Percentiles rank a stretch among this genome's conserved stretches.
These are phyloP conservation scores for Actinernus sp. DNA, from an alignment of 92 coral and sea anemone species.

Conservation along the genomic window DNA sequence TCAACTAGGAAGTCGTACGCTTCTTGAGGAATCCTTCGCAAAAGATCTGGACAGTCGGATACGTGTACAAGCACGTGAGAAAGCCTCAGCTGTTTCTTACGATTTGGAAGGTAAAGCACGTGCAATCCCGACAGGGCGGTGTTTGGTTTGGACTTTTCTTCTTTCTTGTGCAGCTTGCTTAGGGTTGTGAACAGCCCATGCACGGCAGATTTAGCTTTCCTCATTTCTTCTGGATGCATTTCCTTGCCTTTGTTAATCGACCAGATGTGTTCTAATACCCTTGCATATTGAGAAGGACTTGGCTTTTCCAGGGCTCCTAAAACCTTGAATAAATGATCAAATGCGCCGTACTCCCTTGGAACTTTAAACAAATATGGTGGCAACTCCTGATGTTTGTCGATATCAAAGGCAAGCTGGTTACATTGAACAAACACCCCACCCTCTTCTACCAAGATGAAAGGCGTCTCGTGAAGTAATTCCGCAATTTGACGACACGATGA, in stretches of 20 bases:
- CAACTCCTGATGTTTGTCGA: constrained; percentile 65
- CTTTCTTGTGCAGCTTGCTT: constrained; percentile 74
- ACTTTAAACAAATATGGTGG: constrained; percentile 94
- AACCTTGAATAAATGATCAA: constrained; percentile 86
- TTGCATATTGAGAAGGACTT: constrained; percentile 83
- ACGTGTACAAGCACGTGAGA: constrained; percentile 82
- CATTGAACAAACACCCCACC: constrained; percentile 86
- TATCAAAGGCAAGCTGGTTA: constrained; percentile 77
- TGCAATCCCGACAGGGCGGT: constrained; percentile 58
- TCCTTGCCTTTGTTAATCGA: constrained; percentile 79
- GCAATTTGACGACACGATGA: constrained; percentile 80
- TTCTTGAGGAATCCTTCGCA: constrained; percentile 86
- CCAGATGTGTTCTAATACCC: constrained; percentile 77
- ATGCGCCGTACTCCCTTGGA: constrained; percentile 92
- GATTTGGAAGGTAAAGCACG: constrained; percentile 87
- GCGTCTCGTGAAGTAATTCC: constrained; percentile 57
- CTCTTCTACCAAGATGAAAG: constrained; percentile 93
- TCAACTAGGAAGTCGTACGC: constrained; percentile 89
- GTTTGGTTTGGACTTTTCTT: constrained; percentile 58
- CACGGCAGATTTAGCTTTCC: constrained; percentile 80
- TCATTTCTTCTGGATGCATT: constrained; percentile 86
- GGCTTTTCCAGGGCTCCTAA: constrained; percentile 93
- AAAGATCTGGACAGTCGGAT: constrained; percentile 88
- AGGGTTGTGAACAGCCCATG: constrained; percentile 84
- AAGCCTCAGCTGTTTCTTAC: constrained; percentile 81